Evolutionary conservation across 2,888 invertebrate genomes (phyloP), one percentile per base, ranked within the genome.

Genomic region (Diabrotica balteata): DNA sequence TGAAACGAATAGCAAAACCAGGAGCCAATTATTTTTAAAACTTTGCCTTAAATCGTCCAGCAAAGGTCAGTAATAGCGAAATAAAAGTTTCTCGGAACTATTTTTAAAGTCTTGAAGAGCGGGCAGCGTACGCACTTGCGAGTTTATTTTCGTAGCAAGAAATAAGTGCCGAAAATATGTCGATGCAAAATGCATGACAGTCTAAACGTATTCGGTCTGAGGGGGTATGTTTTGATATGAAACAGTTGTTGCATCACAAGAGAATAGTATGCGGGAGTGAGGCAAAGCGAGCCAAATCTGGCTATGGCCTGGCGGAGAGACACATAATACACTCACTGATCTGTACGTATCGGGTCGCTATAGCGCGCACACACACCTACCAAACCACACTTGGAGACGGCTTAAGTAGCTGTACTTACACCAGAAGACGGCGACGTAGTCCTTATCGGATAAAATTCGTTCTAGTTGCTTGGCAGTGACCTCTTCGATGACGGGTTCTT

Each of bases 381-480:
- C 32, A 32, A 32, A 32, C 66, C 70, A 68, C 63, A 67, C 60
- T 64, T 59, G 43, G 44, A 59, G 50, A 44, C 32, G 52, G 11
- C 58, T 63, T 49, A 50, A 45, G 42, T 42, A 54, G 17, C 59
- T 60, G 55, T 87, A 94, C 95, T 95, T 93, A 96, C 95, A 96
- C 94, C 95, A 96, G 87, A 93, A 95, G 86, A 95, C 95, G 84
- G 95, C 95, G 85, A 96, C 94, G 88, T 93, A 95, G 87, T 95
- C 95, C 90, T 95, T 94, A 80, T 94, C 94, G 85, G 91, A 90
- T 84, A 96, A 90, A 80, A 95, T 89, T 84, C 93, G 90, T 84
- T 95, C 95, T 87, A 95, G 90, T 87, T 95, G 94, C 86, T 95
- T 95, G 84, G 93, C 91, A 86, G 93, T 94, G 87, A 95, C 94